These are phyloP conservation scores for Gymnobelideus leadbeateri DNA, from an alignment of 2,113 vertebrate genomes.

Conservation along the genomic window DNA sequence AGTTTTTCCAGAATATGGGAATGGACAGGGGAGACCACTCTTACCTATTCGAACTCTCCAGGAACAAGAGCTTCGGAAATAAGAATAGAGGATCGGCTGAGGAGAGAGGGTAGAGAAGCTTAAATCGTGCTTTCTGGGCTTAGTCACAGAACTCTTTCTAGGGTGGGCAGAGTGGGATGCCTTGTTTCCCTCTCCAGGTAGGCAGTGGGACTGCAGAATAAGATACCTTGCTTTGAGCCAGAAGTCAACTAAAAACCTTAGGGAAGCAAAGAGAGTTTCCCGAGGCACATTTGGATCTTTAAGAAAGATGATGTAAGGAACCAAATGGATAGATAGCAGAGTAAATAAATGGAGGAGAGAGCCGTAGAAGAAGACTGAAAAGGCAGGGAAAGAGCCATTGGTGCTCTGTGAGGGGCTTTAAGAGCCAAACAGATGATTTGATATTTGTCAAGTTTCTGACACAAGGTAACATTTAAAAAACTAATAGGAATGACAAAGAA, in stretches of 20 bases:
- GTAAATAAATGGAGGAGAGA: background rate
- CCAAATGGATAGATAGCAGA: background rate
- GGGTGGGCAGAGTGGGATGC: background rate
- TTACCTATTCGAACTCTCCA: conserved; percentile 98
- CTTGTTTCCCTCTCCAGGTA: background rate
- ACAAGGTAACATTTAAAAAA: background rate
- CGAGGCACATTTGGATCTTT: background rate
- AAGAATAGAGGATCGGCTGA: conserved; percentile 94
- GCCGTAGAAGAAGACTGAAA: background rate
- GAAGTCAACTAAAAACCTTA: background rate
- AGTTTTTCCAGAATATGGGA: background rate
- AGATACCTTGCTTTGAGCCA: background rate
- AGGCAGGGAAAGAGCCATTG: background rate
- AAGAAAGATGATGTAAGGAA: background rate
- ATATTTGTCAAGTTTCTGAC: background rate
- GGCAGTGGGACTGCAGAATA: background rate
- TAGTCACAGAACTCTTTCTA: background rate
- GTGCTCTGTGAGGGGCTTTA: background rate
- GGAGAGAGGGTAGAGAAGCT: conserved; percentile 47
- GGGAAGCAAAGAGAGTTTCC: background rate
- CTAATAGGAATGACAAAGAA: background rate
- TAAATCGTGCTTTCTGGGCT: background rate
- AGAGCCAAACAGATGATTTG: background rate
- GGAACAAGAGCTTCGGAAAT: conserved; percentile 97
- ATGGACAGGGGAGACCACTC: conserved; percentile 44